Evolutionary conservation across 23 tunicate genomes (phyloP).

Genomic region (Styela plicata): DNA sequence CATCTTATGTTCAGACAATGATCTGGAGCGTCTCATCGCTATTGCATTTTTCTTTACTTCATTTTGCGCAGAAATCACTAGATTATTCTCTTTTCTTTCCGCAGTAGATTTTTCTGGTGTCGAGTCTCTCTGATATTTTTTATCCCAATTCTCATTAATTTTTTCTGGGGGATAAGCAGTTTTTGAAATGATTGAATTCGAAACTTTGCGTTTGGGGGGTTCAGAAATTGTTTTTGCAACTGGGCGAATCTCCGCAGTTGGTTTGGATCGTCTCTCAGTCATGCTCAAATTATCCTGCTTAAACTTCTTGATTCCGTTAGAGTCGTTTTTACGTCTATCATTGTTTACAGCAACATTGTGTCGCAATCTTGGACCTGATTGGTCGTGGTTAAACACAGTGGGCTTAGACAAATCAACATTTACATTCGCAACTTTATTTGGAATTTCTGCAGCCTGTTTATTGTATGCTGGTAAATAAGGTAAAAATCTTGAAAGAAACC

Average conservation of each 20-base stretch:
- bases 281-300: background rate
- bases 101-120: background rate
- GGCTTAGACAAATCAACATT: background rate
- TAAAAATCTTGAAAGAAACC: background rate
- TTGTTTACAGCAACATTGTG: background rate
- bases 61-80: background rate
- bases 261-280: background rate
- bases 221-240: background rate
- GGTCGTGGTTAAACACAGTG: background rate
- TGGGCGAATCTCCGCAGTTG: conserved; percentile 18
- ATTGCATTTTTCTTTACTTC: background rate
- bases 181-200: background rate
- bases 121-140: background rate
- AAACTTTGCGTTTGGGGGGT: background rate
- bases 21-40: background rate
- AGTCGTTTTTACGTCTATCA: conserved; percentile 18
- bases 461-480: background rate
- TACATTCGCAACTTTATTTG: background rate
- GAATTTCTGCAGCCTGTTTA: background rate
- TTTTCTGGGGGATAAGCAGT: background rate
- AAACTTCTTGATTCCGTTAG: background rate
- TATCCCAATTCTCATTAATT: background rate
- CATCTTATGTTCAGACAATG: background rate
- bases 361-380: background rate
- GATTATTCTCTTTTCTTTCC: background rate